Evolutionary conservation across 1,140 invertebrate genomes (phyloP).

Genomic region (Phthorimaea operculella): DNA sequence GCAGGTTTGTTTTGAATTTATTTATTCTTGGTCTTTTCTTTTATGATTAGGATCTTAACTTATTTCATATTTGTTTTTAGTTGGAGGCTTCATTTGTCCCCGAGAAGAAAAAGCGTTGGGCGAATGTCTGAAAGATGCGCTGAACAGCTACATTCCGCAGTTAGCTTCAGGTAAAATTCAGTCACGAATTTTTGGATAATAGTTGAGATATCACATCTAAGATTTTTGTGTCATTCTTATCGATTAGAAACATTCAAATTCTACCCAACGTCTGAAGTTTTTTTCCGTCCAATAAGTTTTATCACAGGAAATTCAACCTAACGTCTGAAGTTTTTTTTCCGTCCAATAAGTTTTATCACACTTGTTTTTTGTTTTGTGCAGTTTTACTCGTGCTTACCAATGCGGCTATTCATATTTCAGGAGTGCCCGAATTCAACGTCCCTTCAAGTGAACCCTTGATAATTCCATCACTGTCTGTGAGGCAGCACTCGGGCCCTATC

Average conservation of each 20-base stretch:
- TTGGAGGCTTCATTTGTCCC: conserved; percentile 51
- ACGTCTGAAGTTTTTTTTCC: too few relatives aligned
- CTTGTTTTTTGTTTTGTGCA: too few relatives aligned
- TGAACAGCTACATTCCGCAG: conserved; percentile 60
- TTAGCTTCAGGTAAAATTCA: conserved; percentile 51
- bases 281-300: too few relatives aligned
- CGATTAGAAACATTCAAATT: too few relatives aligned
- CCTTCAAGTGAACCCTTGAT: conserved; percentile 74
- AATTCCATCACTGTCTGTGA: conserved; percentile 69
- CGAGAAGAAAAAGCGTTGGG: conserved; percentile 49
- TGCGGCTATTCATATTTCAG: conserved; percentile 21
- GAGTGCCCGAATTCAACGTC: conserved; percentile 70
- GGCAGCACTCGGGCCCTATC: conserved; percentile 71
- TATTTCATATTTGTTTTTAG: conserved; percentile 19
- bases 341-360: too few relatives aligned
- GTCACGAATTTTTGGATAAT: conserved; percentile 6
- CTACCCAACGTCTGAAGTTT: too few relatives aligned
- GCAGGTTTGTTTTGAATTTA: too few relatives aligned
- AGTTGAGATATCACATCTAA: background rate
- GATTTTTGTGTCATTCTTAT: too few relatives aligned
- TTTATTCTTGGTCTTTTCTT: too few relatives aligned
- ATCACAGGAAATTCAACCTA: too few relatives aligned
- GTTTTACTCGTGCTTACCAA: too few relatives aligned
- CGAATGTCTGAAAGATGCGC: conserved; percentile 50
- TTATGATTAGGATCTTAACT: too few relatives aligned